Percentiles rank a stretch among this genome's conserved stretches.
Conservation (phyloP, 2,888 invertebrate species). For the Metellina segmentata region DNA sequence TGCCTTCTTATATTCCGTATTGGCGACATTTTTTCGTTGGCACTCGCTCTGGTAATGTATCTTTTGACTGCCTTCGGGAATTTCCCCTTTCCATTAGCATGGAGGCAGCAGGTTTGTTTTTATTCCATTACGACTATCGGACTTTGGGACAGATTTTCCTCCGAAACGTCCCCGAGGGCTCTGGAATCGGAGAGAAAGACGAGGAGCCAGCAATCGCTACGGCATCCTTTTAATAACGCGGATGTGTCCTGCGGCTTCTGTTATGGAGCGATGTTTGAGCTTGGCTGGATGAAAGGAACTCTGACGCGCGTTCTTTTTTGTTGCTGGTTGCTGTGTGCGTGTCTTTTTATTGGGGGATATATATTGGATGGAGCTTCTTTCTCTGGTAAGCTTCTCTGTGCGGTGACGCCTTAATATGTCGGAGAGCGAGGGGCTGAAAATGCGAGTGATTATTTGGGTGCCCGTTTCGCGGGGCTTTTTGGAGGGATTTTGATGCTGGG, state of each 20-base stretch:
- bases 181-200: neutral
- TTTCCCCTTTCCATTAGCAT: slow-evolving; percentile 43
- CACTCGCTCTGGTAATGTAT: neutral
- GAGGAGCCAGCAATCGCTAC: neutral
- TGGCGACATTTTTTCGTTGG: neutral
- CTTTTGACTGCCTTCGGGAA: slow-evolving; percentile 17
- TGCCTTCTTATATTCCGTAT: neutral
- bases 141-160: slow-evolving; percentile 23
- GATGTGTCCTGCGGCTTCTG: neutral
- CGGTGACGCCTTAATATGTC: neutral
- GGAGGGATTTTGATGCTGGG: no score
- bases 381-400: neutral
- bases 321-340: no score
- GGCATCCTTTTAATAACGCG: slow-evolving; percentile 16
- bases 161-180: slow-evolving; percentile 29
- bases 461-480: no score
- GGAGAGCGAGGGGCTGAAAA: neutral
- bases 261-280: neutral
- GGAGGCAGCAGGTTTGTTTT: slow-evolving; percentile 46
- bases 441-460: no score
- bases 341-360: no score
- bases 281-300: neutral
- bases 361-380: neutral
- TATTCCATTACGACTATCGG: slow-evolving; percentile 58
- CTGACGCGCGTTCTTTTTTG: no score